Evolutionary conservation across 2,113 vertebrate species (phyloP), one percentile per base, ranked within the genome.

Genomic region (Tor tambroides): DNA sequence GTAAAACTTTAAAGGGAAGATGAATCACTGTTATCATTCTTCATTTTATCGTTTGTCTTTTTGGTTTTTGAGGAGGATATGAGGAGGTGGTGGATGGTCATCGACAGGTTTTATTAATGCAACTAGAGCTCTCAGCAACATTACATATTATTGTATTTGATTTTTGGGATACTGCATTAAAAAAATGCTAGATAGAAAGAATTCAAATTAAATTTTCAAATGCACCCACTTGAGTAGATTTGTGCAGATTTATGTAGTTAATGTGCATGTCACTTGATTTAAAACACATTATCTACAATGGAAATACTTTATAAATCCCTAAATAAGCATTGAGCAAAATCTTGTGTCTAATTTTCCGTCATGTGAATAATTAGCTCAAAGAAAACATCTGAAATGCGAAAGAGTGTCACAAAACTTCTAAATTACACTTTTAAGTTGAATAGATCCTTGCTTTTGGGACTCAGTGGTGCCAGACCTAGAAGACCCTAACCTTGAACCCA

Each of bases 1-100:
- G 54, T 71, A 51, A 72, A 87, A 91, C 88, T 88, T 92, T 61
- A 88, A 51, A 19, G 63, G 17, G 23, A 30, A 71, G 51, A 30
- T 43, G 28, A 32, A 63, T 49, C 71, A 32, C 43, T 38, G n/a
- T 49, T n/a, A 43, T 77, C 74, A n/a, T 17, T 54, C 26, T 7
- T 30, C 7, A 6, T 54, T 49, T 19, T 30, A 38, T 51, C 12
- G 35, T 9, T 83, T 61, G 21, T 77, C 3, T 15, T 54, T 43
- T 17, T 7, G 5, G 23, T 26, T 30, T 83, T 65, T 43, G 15
- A 35, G 38, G 19, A 65, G 3, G 15, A 71, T 19, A 65, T 54
- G 7, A 81, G 35, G 4, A 17, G n/a, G 15, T 21, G 17, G 65
- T 19, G 6, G 30, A 35, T 71, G 30, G 30, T 35, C 21, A 59